These are phyloP conservation scores for Rana temporaria DNA, from an alignment of 2,113 vertebrate genomes.

Conservation along the genomic window DNA sequence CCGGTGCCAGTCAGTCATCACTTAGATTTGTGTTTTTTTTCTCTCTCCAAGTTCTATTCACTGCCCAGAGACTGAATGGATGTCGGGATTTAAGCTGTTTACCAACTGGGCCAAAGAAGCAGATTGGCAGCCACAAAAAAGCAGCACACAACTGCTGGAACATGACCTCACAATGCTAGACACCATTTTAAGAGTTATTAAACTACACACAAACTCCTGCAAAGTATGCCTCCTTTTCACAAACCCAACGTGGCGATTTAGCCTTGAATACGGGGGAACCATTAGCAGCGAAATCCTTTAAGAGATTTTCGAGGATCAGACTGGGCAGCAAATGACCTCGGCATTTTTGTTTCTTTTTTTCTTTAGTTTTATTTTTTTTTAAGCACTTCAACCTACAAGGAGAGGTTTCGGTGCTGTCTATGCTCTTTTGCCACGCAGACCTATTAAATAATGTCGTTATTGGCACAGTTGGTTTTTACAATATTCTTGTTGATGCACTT, in stretches of 20 bases:
- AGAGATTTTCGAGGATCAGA: constrained; percentile 72
- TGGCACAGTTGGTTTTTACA: background rate
- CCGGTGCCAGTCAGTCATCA: constrained; percentile 79
- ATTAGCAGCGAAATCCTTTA: constrained; percentile 78
- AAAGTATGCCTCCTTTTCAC: constrained; percentile 74
- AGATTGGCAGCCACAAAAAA: constrained; percentile 77
- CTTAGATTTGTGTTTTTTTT: constrained; percentile 74
- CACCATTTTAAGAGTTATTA: constrained; percentile 84
- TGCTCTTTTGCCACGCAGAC: background rate
- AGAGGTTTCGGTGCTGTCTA: background rate
- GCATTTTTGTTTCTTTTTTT: constrained; percentile 60
- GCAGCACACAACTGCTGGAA: constrained; percentile 72
- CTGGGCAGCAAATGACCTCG: constrained; percentile 76
- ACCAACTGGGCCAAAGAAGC: constrained; percentile 79
- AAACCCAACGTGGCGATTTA: constrained; percentile 78
- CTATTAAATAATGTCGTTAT: background rate
- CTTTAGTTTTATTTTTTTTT: background rate
- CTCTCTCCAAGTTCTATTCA: constrained; percentile 70
- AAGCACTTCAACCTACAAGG: background rate
- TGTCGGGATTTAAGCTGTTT: constrained; percentile 85
- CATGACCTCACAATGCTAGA: constrained; percentile 72
- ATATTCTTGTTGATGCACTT: background rate
- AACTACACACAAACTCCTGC: constrained; percentile 78
- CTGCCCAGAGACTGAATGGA: constrained; percentile 78
- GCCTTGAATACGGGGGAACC: constrained; percentile 75